Percentiles rank a stretch among this genome's conserved stretches.
phyloP scores from a whole-genome alignment of 53 echinoderm and acorn worm genomes.

The Astropecten irregularis region DNA sequence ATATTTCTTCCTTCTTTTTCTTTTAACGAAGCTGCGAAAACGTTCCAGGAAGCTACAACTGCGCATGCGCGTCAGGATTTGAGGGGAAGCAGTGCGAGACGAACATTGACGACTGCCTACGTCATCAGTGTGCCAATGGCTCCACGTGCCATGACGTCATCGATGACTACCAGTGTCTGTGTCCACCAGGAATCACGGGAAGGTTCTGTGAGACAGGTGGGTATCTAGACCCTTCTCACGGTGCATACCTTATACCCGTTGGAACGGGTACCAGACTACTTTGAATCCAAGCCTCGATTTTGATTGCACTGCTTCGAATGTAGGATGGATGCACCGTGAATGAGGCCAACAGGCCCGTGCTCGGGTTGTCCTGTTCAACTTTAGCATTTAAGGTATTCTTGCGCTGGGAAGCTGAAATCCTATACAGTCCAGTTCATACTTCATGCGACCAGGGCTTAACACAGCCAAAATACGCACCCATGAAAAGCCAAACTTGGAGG shows the following conservation, averaged over 20 bases:
- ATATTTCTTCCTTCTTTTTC: background rate
- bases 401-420: too few relatives aligned
- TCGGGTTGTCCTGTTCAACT: too few relatives aligned
- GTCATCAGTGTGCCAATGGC: slow-evolving; percentile 40
- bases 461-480: too few relatives aligned
- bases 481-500: too few relatives aligned
- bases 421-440: too few relatives aligned
- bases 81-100: slow-evolving; percentile 46
- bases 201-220: slow-evolving; percentile 52
- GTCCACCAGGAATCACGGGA: slow-evolving; percentile 51
- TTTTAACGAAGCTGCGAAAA: slow-evolving; percentile 15
- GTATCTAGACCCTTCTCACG: background rate
- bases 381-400: too few relatives aligned
- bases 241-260: background rate
- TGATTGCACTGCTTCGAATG: too few relatives aligned
- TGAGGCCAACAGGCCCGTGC: too few relatives aligned
- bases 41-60: slow-evolving; percentile 38
- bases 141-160: slow-evolving; percentile 55
- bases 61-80: slow-evolving; percentile 43
- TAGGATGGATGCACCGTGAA: too few relatives aligned
- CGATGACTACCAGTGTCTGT: slow-evolving; percentile 48
- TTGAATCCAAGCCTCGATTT: too few relatives aligned
- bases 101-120: slow-evolving; percentile 43
- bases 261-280: too few relatives aligned
- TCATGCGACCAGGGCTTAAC: too few relatives aligned